Conservation (phyloP, 2,888 invertebrate species). For the Luffia ferchaultella region DNA sequence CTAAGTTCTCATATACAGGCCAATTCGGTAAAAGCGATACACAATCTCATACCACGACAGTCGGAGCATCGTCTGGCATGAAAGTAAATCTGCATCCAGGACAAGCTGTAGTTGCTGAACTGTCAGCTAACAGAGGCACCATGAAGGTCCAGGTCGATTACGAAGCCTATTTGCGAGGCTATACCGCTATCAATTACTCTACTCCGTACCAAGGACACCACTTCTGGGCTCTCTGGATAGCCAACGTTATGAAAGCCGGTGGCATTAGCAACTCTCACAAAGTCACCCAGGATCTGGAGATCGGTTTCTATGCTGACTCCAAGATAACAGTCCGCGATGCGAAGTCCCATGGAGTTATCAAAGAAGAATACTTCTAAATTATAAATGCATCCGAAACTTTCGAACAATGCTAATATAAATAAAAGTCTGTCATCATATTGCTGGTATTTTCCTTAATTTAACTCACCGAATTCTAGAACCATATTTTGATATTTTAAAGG, state of each 20-base stretch:
- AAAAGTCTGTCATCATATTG: too few relatives aligned
- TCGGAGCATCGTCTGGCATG: background rate
- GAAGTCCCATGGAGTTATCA: too few relatives aligned
- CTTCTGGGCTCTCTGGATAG: background rate
- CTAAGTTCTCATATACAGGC: slow-evolving; percentile 17
- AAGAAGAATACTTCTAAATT: too few relatives aligned
- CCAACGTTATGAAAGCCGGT: background rate
- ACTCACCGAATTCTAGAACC: too few relatives aligned
- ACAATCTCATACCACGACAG: slow-evolving; percentile 1
- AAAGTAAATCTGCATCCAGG: background rate
- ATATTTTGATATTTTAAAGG: too few relatives aligned
- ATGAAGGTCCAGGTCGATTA: slow-evolving; percentile 22
- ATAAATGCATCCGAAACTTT: too few relatives aligned
- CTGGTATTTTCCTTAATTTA: too few relatives aligned
- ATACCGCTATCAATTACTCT: background rate
- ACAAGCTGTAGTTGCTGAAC: background rate
- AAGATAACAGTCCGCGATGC: slow-evolving; percentile 14
- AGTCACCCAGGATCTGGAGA: slow-evolving; percentile 20
- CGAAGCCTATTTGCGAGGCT: background rate
- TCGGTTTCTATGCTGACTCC: slow-evolving; percentile 22
- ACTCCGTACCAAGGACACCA: background rate
- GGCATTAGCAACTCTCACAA: background rate
- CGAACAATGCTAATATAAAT: too few relatives aligned
- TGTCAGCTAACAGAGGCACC: slow-evolving; percentile 17
- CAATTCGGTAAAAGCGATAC: slow-evolving; percentile 1